A percentile compares a stretch with the other conserved stretches of the same genome.
phyloP scores from a whole-genome alignment of 2,888 invertebrate species.

The Cephonodes hylas region DNA sequence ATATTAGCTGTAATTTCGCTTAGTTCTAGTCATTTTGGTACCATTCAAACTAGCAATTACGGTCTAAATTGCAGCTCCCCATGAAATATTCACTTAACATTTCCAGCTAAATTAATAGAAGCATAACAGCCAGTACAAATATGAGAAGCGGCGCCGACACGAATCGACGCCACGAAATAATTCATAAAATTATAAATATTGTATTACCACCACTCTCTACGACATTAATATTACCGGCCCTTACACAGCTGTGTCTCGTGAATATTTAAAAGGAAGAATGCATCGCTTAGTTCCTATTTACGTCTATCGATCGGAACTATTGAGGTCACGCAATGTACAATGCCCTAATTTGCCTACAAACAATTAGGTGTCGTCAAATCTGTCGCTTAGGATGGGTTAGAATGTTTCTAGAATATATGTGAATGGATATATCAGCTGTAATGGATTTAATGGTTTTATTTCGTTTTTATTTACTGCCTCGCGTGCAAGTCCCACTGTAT shows the following conservation, averaged over 20 bases:
- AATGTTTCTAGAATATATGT: not conserved
- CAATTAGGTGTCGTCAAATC: slow-evolving; percentile 3
- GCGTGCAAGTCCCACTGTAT: too few species aligned
- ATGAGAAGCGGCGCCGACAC: not conserved
- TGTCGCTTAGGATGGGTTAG: not conserved
- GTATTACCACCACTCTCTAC: not conserved
- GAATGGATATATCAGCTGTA: too few species aligned
- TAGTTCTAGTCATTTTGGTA: too few species aligned
- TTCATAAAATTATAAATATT: slow-evolving; percentile 11
- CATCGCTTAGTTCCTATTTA: slow-evolving; percentile 14
- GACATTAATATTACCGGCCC: slow-evolving; percentile 10
- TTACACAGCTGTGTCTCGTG: slow-evolving; percentile 11
- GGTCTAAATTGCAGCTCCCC: too few species aligned
- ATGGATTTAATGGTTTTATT: too few species aligned
- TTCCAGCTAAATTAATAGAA: not conserved
- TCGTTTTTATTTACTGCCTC: too few species aligned
- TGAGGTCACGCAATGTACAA: slow-evolving; percentile 13
- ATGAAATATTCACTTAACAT: not conserved
- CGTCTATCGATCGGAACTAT: slow-evolving; percentile 15
- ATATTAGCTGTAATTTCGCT: too few species aligned
- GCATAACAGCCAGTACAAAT: not conserved
- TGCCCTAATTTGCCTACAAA: slow-evolving; percentile 12
- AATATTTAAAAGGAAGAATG: slow-evolving; percentile 18
- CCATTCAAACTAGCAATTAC: too few species aligned
- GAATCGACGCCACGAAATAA: slow-evolving; percentile 8